Evolutionary conservation across 1,140 invertebrate genomes (phyloP).

Genomic region (Caenorhabditis inopinata): DNA sequence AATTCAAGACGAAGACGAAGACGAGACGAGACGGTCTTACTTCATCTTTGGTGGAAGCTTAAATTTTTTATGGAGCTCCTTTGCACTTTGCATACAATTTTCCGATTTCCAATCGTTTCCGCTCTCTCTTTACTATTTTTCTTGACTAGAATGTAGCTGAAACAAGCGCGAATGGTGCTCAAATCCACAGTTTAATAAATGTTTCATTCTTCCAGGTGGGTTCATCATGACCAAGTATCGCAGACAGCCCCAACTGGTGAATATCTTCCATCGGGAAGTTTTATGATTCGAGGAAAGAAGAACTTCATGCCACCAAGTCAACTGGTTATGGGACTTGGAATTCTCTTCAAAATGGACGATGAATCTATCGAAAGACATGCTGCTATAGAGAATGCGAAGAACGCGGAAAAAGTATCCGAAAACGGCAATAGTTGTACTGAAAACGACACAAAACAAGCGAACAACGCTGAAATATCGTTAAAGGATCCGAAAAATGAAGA

Average conservation of each 20-base stretch:
- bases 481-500: conserved; percentile 46
- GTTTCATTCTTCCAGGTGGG: conserved; percentile 14
- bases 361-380: conserved; percentile 66
- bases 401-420: conserved; percentile 62
- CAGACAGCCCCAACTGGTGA: conserved; percentile 96
- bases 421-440: conserved; percentile 1
- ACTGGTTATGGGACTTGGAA: conserved; percentile 86
- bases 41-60: too few relatives aligned
- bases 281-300: conserved; percentile 92
- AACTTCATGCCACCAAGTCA: conserved; percentile 85
- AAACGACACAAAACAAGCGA: not conserved
- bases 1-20: too few relatives aligned
- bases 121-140: too few relatives aligned
- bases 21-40: too few relatives aligned
- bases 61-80: too few relatives aligned
- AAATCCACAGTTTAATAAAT: too few relatives aligned
- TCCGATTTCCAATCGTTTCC: too few relatives aligned
- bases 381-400: conserved; percentile 67
- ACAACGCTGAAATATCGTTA: not conserved
- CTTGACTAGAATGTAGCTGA: too few relatives aligned
- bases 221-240: conserved; percentile 72
- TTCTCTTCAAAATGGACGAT: conserved; percentile 82
- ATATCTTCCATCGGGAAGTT: conserved; percentile 89
- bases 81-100: too few relatives aligned
- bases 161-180: too few relatives aligned